These are phyloP conservation scores for Seira ritae DNA, from an alignment of 2,888 invertebrate genomes.

Conservation along the genomic window DNA sequence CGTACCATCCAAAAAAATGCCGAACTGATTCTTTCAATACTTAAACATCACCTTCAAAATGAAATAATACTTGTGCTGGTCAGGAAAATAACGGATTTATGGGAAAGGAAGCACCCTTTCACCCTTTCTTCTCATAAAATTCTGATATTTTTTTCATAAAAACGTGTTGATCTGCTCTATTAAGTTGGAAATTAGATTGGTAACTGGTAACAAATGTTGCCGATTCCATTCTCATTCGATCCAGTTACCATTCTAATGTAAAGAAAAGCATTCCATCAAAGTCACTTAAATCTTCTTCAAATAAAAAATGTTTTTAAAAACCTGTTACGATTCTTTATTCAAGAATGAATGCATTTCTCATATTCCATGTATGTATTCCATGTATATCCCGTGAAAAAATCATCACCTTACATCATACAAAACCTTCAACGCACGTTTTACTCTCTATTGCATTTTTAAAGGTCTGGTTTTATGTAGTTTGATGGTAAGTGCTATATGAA, in stretches of 20 bases:
- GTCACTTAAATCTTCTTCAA: background rate
- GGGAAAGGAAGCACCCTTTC: constrained; percentile 30
- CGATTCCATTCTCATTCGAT: too few species aligned
- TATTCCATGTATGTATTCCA: too few species aligned
- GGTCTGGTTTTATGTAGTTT: too few species aligned
- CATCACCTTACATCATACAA: too few species aligned
- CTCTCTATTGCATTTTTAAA: too few species aligned
- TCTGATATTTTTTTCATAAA: background rate
- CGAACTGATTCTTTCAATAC: background rate
- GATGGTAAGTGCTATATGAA: too few species aligned
- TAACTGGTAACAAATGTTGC: background rate
- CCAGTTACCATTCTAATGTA: background rate
- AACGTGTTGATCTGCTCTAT: constrained; percentile 31
- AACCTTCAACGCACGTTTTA: too few species aligned
- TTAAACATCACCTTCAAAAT: background rate
- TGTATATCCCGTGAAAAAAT: too few species aligned
- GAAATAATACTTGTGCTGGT: background rate
- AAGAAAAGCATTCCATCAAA: background rate
- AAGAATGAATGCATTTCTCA: too few species aligned
- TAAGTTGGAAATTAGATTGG: background rate
- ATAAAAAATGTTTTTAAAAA: background rate
- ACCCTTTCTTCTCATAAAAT: background rate
- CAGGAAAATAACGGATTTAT: background rate
- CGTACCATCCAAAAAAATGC: background rate
- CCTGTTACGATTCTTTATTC: too few species aligned